phyloP scores from a whole-genome alignment of 2,113 vertebrate genomes.

The Speoplatyrhinus poulsoni region DNA sequence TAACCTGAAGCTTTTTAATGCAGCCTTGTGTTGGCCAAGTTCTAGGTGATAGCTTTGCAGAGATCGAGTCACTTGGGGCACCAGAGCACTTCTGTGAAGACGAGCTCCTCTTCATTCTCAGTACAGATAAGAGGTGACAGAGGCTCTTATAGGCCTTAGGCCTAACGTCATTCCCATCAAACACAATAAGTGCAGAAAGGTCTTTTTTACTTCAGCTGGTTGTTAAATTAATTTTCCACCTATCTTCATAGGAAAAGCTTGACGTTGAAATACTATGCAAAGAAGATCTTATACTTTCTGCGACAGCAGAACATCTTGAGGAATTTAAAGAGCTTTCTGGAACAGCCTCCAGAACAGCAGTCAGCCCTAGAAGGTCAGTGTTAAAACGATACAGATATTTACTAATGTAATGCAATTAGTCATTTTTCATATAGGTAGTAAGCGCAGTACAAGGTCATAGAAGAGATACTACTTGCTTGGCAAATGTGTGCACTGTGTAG shows the following conservation, averaged over 20 bases:
- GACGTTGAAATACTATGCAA: constrained; percentile 96
- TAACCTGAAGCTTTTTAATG: constrained; percentile 65
- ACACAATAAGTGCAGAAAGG: neutral
- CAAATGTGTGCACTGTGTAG: too few relatives aligned
- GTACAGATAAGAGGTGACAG: constrained; percentile 87
- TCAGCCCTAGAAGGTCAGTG: constrained; percentile 86
- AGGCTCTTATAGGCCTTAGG: constrained; percentile 32
- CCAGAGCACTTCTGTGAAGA: constrained; percentile 97
- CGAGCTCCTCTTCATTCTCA: constrained; percentile 92
- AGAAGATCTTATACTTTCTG: constrained; percentile 97
- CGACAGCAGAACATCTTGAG: constrained; percentile 92
- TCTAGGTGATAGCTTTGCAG: constrained; percentile 93
- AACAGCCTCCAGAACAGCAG: constrained; percentile 82
- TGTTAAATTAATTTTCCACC: neutral
- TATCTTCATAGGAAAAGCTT: constrained; percentile 84
- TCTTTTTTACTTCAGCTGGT: neutral
- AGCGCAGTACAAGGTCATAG: too few relatives aligned
- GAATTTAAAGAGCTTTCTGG: constrained; percentile 89
- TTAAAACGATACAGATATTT: neutral
- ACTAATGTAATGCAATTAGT: neutral
- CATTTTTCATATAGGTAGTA: too few relatives aligned
- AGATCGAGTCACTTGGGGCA: constrained; percentile 91
- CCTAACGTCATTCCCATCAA: neutral
- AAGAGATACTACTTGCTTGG: too few relatives aligned
- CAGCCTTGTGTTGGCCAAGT: constrained; percentile 85